These are phyloP conservation scores for Lithobates pipiens DNA, from an alignment of 2,797 vertebrate species.

Conservation along the genomic window DNA sequence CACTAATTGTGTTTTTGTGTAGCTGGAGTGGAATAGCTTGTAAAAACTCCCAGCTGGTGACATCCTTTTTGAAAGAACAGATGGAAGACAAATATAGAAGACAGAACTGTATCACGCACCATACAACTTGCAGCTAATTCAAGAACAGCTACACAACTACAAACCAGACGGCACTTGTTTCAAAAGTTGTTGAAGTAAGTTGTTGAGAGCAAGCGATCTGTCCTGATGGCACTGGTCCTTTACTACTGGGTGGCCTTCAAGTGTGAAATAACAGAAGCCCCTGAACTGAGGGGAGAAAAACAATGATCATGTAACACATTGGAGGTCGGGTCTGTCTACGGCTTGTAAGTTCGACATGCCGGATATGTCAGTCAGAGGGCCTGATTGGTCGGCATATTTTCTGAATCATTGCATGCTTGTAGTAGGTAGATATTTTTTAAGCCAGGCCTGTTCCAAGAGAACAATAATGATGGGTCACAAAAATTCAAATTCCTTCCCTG, in stretches of 20 bases:
- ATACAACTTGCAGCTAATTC: not conserved
- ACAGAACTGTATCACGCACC: conserved; percentile 2
- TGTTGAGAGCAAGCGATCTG: not conserved
- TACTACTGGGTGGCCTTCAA: conserved; percentile 25
- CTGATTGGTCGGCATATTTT: too few species aligned
- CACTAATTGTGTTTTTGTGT: conserved; percentile 45
- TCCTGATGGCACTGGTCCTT: too few species aligned
- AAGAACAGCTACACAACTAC: not conserved
- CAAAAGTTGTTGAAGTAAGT: not conserved
- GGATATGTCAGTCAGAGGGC: too few species aligned
- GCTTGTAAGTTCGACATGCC: too few species aligned
- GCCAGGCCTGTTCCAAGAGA: too few species aligned
- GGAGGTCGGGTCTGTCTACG: too few species aligned
- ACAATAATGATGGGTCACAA: too few species aligned
- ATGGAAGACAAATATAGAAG: conserved; percentile 11
- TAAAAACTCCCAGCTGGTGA: conserved; percentile 42
- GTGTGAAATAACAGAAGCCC: not conserved
- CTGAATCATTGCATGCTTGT: too few species aligned
- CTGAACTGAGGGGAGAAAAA: too few species aligned
- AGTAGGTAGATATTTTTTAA: too few species aligned
- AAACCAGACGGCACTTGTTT: not conserved
- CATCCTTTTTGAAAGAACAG: conserved; percentile 36
- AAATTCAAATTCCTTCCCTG: too few species aligned
- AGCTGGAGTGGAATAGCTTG: conserved; percentile 12
- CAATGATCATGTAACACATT: too few species aligned